Conservation (phyloP, 1,140 invertebrate genomes). For the Macrobrachium rosenbergii region DNA sequence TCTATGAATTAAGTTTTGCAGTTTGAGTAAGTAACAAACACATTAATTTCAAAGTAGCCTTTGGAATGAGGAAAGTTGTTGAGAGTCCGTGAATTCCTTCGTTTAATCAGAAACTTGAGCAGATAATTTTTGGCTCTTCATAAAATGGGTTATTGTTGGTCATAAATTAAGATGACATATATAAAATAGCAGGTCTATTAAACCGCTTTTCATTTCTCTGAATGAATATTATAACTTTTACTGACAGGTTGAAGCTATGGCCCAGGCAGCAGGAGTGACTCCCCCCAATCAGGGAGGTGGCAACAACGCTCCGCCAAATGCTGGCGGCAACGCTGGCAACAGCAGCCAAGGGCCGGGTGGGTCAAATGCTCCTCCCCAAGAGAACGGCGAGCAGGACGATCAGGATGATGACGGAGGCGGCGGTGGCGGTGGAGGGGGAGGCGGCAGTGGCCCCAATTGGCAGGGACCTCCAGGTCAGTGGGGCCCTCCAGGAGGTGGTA, state of each 20-base stretch:
- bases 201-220: conserved; percentile 8
- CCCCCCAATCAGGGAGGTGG: conserved; percentile 54
- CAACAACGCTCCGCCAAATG: conserved; percentile 3
- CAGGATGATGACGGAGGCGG: conserved; percentile 30
- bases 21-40: conserved; percentile 66
- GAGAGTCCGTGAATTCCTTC: background rate
- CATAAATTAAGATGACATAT: background rate
- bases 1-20: no score
- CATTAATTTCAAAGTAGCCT: conserved; percentile 37
- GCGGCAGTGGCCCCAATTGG: conserved; percentile 2
- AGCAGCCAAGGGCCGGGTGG: conserved; percentile 69
- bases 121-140: no score
- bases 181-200: background rate
- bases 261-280: conserved; percentile 70
- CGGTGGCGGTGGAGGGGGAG: background rate
- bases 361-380: conserved; percentile 55
- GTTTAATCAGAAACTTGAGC: background rate
- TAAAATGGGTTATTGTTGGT: no score
- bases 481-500: conserved; percentile 60
- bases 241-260: conserved; percentile 73
- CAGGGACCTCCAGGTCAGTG: conserved; percentile 55
- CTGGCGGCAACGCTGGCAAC: conserved; percentile 55
- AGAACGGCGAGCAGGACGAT: conserved; percentile 45
- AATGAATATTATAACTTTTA: background rate
- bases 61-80: background rate